Evolutionary conservation across 2,797 vertebrate genomes (phyloP).

Genomic region (Brotula barbata): DNA sequence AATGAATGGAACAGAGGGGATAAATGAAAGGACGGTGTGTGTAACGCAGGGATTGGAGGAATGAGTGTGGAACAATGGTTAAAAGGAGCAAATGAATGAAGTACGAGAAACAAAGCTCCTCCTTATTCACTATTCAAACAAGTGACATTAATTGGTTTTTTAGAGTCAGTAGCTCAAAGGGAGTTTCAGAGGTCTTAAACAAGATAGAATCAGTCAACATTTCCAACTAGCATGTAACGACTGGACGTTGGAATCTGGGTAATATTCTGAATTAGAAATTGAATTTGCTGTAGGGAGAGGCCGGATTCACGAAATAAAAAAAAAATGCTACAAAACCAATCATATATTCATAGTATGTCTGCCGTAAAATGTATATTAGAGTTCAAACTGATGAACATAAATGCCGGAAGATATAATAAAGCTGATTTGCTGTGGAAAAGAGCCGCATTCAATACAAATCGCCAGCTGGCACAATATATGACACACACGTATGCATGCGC

Average conservation of each 20-base stretch:
- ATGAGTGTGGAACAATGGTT: background rate
- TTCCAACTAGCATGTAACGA: constrained; percentile 7
- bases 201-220: constrained; percentile 22
- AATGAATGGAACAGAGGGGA: constrained; percentile 7
- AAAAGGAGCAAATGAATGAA: background rate
- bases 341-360: no score
- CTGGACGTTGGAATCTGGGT: background rate
- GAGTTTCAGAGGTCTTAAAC: constrained; percentile 6
- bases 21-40: constrained; percentile 5
- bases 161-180: constrained; percentile 5
- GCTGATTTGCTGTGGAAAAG: background rate
- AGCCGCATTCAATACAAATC: no score
- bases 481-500: constrained; percentile 12
- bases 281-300: background rate
- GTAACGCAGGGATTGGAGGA: background rate
- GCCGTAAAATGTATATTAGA: background rate
- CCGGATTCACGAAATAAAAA: background rate
- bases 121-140: constrained; percentile 26
- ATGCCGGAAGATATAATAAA: constrained; percentile 7
- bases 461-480: no score
- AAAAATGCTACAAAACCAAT: no score
- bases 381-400: constrained; percentile 1
- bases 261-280: constrained; percentile 11
- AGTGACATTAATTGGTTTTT: constrained; percentile 26
- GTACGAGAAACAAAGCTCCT: constrained; percentile 1